phyloP scores from a whole-genome alignment of 2,113 vertebrate genomes.

The Tapirus terrestris region DNA sequence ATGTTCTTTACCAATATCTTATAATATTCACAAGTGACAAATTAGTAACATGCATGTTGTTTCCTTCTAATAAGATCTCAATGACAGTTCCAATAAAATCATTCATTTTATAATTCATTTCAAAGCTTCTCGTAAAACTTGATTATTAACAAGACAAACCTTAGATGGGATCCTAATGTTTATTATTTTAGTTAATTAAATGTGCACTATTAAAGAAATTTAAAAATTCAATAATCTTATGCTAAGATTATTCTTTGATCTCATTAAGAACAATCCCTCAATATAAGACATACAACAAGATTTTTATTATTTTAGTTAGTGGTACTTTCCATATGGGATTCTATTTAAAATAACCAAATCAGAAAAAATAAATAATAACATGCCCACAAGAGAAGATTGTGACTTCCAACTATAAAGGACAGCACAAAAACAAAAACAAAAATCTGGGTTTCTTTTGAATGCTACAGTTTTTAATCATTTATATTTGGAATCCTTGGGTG shows the following conservation, averaged over 20 bases:
- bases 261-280: not conserved
- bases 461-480: not conserved
- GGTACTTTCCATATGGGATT: not conserved
- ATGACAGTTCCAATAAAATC: not conserved
- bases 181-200: not conserved
- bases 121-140: not conserved
- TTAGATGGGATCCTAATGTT: not conserved
- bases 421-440: not conserved
- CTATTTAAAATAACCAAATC: not conserved
- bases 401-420: not conserved
- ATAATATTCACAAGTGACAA: not conserved
- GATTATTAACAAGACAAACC: not conserved
- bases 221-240: not conserved
- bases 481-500: not conserved
- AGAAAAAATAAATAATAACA: not conserved
- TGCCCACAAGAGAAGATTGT: not conserved
- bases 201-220: not conserved
- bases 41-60: too few relatives aligned
- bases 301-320: not conserved
- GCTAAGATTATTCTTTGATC: not conserved
- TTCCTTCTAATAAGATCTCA: not conserved
- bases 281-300: not conserved
- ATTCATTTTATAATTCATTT: not conserved
- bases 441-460: not conserved
- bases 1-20: not conserved